Base-by-base conservation (phyloP, 2,797 vertebrate genomes). In the Crenuchus spilurus region DNA sequence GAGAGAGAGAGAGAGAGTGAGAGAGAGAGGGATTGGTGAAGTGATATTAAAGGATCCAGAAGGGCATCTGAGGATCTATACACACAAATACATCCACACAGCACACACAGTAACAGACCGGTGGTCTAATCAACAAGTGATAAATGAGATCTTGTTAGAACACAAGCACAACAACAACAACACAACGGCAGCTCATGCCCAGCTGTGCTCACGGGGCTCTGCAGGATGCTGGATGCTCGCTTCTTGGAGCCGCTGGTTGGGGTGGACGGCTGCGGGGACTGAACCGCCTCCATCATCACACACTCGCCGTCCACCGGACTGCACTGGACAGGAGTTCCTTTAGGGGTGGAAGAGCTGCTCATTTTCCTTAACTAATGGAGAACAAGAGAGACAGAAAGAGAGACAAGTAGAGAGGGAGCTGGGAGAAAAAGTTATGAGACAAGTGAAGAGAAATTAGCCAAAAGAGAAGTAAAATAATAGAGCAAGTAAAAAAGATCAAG, bases 201-300 rank as follows among this genome's bases (percentile, higher is more conserved):
- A 64, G 37, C 11, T 18, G 16, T n/a, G 81, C 94, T 94, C 85
- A 97, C 96, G 1, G 96, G 96, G 84, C 96, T 98, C 85, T 96
- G 94, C 33, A 98, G 89, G 72, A 98, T 95, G 88, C 94, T 95
- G 86, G 95, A 96, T 72, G 97, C 95, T 1, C 93, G 90, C 72
- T 97, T 96, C 88, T 96, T 97, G 77, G 95, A 94, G 77, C 93
- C 87, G 52, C 92, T 93, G 79, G 94, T 90, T 1, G 95, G 86
- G 48, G 92, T 92, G 87, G 94, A 89, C 81, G 90, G 89, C 82
- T 90, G 90, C 31, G 93, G 85, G 80, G 94, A 92, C 82, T 86
- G 80, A 73, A 93, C 89, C 69, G 73, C 55, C 68, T 95, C 95
- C 0, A 90, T 90, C 0, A 88, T 87, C 0, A 87, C 86, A 30